Percentiles rank a stretch among this genome's conserved stretches.
Evolutionary conservation across 1,140 invertebrate species (phyloP).

Genomic region (Eriosoma lanigerum): DNA sequence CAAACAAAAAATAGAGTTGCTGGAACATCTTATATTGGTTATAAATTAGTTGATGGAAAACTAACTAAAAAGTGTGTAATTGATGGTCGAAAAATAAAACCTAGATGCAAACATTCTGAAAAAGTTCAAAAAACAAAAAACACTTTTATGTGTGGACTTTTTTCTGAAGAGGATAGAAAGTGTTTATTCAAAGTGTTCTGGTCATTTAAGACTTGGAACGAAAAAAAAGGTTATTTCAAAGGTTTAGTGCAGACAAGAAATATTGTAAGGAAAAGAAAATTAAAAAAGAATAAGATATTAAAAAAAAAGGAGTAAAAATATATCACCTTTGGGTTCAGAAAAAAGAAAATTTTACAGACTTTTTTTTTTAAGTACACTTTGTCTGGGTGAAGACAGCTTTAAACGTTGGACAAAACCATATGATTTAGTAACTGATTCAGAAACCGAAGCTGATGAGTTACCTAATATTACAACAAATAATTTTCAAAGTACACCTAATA

Average conservation of each 20-base stretch:
- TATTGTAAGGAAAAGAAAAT: slow-evolving; percentile 10
- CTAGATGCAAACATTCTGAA: background rate
- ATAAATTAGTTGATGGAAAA: slow-evolving; percentile 4
- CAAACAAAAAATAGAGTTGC: background rate
- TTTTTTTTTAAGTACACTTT: slow-evolving; percentile 21
- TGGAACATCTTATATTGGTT: background rate
- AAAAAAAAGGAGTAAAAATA: background rate
- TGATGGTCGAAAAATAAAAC: background rate
- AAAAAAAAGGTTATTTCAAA: background rate
- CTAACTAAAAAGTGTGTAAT: background rate
- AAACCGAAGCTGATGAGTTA: slow-evolving; percentile 19
- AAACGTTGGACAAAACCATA: background rate
- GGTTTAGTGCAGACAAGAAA: background rate
- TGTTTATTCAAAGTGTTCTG: slow-evolving; percentile 1
- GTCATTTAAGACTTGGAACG: background rate
- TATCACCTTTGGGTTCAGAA: background rate
- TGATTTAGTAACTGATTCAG: background rate
- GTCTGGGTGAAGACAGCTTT: slow-evolving; percentile 9
- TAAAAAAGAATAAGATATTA: background rate
- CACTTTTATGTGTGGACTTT: slow-evolving; percentile 1
- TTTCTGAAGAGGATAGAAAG: background rate
- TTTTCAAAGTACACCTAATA: background rate
- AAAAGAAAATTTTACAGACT: background rate
- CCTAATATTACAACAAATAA: background rate
- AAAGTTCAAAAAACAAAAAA: slow-evolving; percentile 16